Conservation (phyloP, 2,797 vertebrate genomes). For the Synanceia verrucosa region DNA sequence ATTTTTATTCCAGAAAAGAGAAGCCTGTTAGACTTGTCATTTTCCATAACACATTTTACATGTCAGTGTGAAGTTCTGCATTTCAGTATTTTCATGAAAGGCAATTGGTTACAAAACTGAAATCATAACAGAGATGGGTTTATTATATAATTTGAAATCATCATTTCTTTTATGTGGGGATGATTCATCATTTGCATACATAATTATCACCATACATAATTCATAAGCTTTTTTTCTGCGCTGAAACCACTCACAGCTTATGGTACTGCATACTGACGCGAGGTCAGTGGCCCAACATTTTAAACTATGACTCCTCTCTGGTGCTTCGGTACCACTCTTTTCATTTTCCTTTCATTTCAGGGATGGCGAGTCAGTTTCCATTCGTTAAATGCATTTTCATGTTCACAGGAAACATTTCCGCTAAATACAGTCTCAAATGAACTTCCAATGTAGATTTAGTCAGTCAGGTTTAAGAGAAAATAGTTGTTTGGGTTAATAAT, state of each 20-base stretch:
- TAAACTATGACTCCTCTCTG: too few species aligned
- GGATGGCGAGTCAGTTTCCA: too few species aligned
- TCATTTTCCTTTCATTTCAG: too few species aligned
- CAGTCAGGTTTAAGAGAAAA: too few species aligned
- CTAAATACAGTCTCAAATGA: too few species aligned
- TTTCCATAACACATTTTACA: constrained; percentile 7
- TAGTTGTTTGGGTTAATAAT: too few species aligned
- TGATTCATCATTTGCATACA: background rate
- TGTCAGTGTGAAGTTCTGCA: background rate
- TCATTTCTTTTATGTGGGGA: background rate
- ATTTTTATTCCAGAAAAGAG: constrained; percentile 9
- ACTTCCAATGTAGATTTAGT: too few species aligned
- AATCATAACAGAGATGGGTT: background rate
- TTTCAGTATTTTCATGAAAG: background rate
- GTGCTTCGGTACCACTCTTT: too few species aligned
- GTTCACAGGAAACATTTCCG: too few species aligned
- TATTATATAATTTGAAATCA: background rate
- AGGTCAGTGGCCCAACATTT: too few species aligned
- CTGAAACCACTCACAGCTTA: background rate
- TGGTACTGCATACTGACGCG: too few species aligned
- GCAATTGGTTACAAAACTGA: background rate
- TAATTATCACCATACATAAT: background rate
- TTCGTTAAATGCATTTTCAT: too few species aligned
- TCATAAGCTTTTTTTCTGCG: background rate
- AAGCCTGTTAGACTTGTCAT: background rate